Conservation (phyloP, 2,888 invertebrate genomes). For the Meta bourneti region DNA sequence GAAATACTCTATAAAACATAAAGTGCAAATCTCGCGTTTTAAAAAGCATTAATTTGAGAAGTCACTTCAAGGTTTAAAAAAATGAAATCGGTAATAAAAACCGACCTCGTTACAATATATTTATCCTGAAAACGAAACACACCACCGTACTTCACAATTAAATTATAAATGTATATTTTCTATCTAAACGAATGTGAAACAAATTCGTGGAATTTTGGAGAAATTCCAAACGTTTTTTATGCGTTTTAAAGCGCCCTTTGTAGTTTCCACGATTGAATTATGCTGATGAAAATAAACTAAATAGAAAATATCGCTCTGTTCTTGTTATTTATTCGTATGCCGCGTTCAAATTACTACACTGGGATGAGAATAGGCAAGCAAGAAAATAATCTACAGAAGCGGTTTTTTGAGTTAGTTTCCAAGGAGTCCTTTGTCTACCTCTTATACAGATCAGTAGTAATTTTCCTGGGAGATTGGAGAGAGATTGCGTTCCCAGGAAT, state of each 20-base stretch:
- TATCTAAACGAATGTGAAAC: neutral
- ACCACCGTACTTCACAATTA: neutral
- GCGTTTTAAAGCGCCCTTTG: neutral
- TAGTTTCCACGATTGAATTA: neutral
- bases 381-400: slow-evolving; percentile 16
- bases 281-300: slow-evolving; percentile 12
- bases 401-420: slow-evolving; percentile 35
- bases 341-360: slow-evolving; percentile 8
- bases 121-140: neutral
- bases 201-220: neutral
- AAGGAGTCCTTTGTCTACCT: neutral
- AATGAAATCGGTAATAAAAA: too few relatives aligned
- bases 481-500: slow-evolving; percentile 43
- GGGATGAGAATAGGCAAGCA: slow-evolving; percentile 8
- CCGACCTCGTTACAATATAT: too few relatives aligned
- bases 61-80: too few relatives aligned
- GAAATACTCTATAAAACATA: too few relatives aligned
- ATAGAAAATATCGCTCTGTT: neutral
- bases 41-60: too few relatives aligned
- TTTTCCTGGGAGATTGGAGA: slow-evolving; percentile 49
- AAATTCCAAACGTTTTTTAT: neutral
- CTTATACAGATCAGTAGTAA: slow-evolving; percentile 48
- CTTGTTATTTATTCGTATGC: neutral
- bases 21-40: too few relatives aligned
- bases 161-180: neutral